Evolutionary conservation across 2,888 invertebrate species (phyloP), one percentile per base, ranked within the genome.

Genomic region (Barypeithes pellucidus): DNA sequence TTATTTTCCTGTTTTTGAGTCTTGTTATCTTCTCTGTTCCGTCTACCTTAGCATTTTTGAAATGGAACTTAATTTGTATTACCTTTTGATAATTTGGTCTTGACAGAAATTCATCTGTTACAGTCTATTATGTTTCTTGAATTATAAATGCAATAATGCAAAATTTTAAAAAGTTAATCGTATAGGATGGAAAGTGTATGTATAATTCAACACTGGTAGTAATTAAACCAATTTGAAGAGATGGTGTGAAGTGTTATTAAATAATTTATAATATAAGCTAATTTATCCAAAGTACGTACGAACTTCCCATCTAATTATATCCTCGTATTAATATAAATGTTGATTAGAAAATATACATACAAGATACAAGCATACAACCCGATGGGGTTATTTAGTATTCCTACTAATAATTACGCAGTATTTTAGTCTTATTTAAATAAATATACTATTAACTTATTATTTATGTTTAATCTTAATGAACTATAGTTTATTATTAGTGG

Each of bases 381-480:
- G 16, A 45, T n/a, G n/a, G n/a, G 14, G 22, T 14, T 24, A 45
- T 61, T 61, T 61, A 61, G 61, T 29, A 50, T 50, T 63, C 50
- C 18, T 50, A 50, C 20, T 5, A 18, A 63, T 47, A 47, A 63
- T 50, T 63, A 63, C 16, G 12, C 20, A 63, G 47, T 33, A 63
- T 47, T 24, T 45, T 62, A 62, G 33, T 29, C 45, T 29, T 62
- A 62, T 47, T 50, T 63, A 50, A 61, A 63, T 63, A 63, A 63
- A 50, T 36, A 50, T 18, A 14, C 45, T 7, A 9, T 45, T 45
- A 45, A 61, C 3, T 9, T 63, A 47, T 50, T 63, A 50, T 63
- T 63, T 63, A 63, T 33, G 7, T 29, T 33, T 63, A 36, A 50
- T 63, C 8, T 33, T 63, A 63, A 50, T 63, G 36, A 63, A 47